Evolutionary conservation across 2,888 invertebrate species (phyloP), one percentile per base, ranked within the genome.

Genomic region (Pseudolycoriella hygida): DNA sequence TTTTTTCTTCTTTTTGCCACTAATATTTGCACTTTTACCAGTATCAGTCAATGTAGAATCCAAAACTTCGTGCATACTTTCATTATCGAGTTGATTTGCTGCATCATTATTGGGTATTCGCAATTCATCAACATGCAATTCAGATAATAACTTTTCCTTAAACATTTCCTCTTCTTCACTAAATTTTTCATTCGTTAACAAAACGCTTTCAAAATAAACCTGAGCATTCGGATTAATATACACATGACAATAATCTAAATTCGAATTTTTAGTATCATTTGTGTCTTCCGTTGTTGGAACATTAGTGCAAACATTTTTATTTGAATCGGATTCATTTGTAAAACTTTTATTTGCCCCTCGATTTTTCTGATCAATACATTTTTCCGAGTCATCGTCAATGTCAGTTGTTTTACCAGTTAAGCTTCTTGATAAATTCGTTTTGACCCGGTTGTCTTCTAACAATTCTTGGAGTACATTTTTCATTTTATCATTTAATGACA

Each of bases 401-500:
- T 17, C 25, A 25, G 6, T 48, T 45, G 46, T 46, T 44, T 17
- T 43, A 46, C 60, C 64, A 48, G 58, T 59, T 48, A 64, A 58
- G 51, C 64, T 66, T 50, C 62, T 60, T 51, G 66, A 66, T 52
- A 64, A 59, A 62, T 62, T 66, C 50, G 62, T 60, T 58, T 64
- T 64, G 50, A 66, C 66, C 52, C 64, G 60, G 52, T 66, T 59
- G 50, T 66, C 62, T 49, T 60, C 61, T 45, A 65, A 53, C 47
- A 66, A 53, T 50, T 66, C 66, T 51, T 65, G 60, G 44, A 66
- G 58, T 45, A 66, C 66, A 57, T 63, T 65, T 57, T 66, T 66
- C 66, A 66, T 66, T 61, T 66, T 66, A 44, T 65, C 66, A 56
- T 64, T 66, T 50, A 66, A 55, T 47, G 66, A 66, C 50, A 65